Conservation (phyloP, 53 echinoderm and acorn worm species). For the Temnopleurus reevesii region DNA sequence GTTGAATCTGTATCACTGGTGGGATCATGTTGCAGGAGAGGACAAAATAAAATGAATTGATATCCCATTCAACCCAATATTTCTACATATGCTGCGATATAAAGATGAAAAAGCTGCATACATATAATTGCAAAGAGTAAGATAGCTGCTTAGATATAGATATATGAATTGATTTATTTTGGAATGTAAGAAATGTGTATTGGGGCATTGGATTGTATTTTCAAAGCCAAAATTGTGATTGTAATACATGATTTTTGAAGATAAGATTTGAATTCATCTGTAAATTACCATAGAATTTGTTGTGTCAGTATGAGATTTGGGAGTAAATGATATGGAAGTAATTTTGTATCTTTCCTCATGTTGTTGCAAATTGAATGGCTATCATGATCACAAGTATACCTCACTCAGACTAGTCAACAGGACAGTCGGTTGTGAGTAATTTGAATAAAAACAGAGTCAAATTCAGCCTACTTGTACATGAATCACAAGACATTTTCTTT, state of each 20-base stretch:
- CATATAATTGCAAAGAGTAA: neutral
- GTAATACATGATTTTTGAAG: slow-evolving; percentile 22
- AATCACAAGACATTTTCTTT: slow-evolving; percentile 27
- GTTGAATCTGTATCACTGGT: neutral
- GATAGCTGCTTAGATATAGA: slow-evolving; percentile 37
- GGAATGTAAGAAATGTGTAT: neutral
- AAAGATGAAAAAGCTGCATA: slow-evolving; percentile 1
- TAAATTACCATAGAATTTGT: slow-evolving; percentile 52
- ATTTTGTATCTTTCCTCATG: slow-evolving; percentile 10
- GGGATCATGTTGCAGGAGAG: neutral
- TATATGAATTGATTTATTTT: slow-evolving; percentile 27
- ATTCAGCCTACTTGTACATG: neutral
- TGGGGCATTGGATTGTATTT: slow-evolving; percentile 14
- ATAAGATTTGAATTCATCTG: slow-evolving; percentile 28
- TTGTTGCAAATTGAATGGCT: slow-evolving; percentile 6
- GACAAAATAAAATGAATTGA: neutral
- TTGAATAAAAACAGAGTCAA: neutral
- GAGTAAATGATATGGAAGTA: neutral
- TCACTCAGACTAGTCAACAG: neutral
- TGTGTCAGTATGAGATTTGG: slow-evolving; percentile 28
- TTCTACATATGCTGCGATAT: slow-evolving; percentile 8
- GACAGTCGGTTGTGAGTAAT: too few relatives aligned
- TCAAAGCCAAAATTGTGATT: neutral
- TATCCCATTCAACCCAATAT: neutral
- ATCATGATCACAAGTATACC: neutral